Base-by-base conservation (phyloP, 1,140 invertebrate species). In the Neuroterus valhalla region DNA sequence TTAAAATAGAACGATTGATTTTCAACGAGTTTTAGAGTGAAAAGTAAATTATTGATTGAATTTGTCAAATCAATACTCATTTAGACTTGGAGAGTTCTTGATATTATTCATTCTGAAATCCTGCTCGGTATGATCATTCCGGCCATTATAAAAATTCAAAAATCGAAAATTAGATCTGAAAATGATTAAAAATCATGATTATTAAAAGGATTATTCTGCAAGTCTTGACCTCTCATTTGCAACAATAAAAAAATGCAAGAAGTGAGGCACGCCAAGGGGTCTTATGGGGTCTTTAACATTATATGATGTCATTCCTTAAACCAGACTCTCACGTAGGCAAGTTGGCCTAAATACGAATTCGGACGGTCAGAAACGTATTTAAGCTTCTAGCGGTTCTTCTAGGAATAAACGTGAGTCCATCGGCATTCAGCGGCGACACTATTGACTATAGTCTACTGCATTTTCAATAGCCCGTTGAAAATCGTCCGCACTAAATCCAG, bases 301-400 rank as follows among this genome's bases (percentile, higher is more conserved):
- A 62, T 62, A 62, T 55, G 50, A 52, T 55, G 52, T 55, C 23
- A 62, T 62, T 62, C 52, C 31, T 62, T 62, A 62, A 31, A 23
- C 26, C 21, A 68, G 69, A 38, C 31, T 31, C 50, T 38, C 45
- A 70, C 45, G 68, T 23, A 74, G n/a, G 52, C 52, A 46, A 52
- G 62, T 55, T 79, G 79, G 73, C 81, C 82, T 83, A 83, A 82
- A 83, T 82, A 76, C 75, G 77, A 82, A 83, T 78, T 72, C 78
- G 72, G 81, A 77, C 73, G 81, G 44, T 43, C 72, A 74, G 66
- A 81, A 78, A 79, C 78, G 74, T 81, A 78, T 73, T 74, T 66
- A 45, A 43, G 12, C 48, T 62, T 52, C 19, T 23, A 38, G 62
- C 62, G 70, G 38, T 78, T 81, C 69, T 48, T 73, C 75, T 74